These are phyloP conservation scores for Phalacrocorax brasilianus DNA, from an alignment of 2,113 vertebrate genomes.

Conservation along the genomic window DNA sequence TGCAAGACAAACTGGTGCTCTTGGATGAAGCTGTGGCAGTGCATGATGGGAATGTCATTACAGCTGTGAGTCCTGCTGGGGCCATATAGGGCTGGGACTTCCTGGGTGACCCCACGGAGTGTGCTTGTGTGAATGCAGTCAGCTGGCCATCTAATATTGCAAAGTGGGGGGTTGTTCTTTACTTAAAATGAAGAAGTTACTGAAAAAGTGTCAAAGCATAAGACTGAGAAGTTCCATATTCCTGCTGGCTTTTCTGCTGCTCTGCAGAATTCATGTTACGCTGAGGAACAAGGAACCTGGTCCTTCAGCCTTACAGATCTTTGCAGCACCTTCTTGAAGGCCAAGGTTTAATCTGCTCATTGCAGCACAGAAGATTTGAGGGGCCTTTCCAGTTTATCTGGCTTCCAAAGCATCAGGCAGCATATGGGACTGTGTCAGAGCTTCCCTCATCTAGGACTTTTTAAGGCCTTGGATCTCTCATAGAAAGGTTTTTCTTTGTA, in stretches of 20 bases:
- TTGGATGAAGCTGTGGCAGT: conserved; percentile 85
- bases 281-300: not conserved
- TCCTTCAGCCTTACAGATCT: not conserved
- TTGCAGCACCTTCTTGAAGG: not conserved
- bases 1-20: conserved; percentile 90
- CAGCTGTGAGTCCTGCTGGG: conserved; percentile 78
- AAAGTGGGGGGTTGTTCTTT: not conserved
- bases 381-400: not conserved
- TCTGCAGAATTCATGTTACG: not conserved
- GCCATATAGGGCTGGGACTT: not conserved
- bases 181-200: not conserved
- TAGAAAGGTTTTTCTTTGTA: not conserved
- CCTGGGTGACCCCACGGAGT: not conserved
- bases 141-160: not conserved
- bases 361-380: not conserved
- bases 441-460: not conserved
- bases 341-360: not conserved
- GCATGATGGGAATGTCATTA: conserved; percentile 93
- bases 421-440: not conserved
- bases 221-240: not conserved
- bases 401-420: not conserved
- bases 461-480: not conserved
- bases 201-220: not conserved
- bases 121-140: not conserved
- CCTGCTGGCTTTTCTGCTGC: not conserved